phyloP scores from a whole-genome alignment of 2,888 invertebrate species.

The Sinotaia quadrata region DNA sequence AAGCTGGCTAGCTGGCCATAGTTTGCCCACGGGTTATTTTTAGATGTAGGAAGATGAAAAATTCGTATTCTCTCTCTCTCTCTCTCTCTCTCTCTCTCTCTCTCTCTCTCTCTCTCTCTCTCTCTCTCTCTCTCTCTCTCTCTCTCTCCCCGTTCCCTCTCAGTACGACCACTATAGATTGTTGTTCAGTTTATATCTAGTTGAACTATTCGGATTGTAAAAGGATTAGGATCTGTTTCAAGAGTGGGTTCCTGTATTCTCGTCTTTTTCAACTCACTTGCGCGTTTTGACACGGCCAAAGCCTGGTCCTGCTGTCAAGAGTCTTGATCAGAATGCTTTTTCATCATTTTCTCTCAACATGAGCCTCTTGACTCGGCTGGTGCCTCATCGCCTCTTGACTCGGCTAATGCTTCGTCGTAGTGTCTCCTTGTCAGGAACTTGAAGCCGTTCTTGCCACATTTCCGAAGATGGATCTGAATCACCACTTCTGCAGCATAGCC shows the following conservation, averaged over 20 bases:
- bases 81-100: slow-evolving; percentile 12
- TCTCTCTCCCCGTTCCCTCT: background rate
- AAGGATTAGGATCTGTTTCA: background rate
- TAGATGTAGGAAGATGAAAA: too few species aligned
- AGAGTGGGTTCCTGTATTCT: background rate
- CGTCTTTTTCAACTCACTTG: too few species aligned
- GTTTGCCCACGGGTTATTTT: too few species aligned
- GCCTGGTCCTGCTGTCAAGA: too few species aligned
- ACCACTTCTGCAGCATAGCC: slow-evolving; percentile 23
- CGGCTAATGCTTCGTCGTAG: background rate
- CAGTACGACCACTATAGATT: background rate
- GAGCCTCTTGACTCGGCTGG: too few species aligned
- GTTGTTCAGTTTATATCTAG: background rate
- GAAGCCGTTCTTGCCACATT: too few species aligned
- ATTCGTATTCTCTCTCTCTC: too few species aligned
- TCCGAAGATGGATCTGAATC: slow-evolving; percentile 13
- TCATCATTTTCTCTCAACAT: too few species aligned
- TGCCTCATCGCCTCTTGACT: background rate
- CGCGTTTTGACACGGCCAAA: too few species aligned
- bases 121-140: slow-evolving; percentile 16
- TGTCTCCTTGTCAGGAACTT: too few species aligned
- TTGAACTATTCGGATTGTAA: background rate
- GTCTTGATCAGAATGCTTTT: too few species aligned
- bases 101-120: slow-evolving; percentile 25
- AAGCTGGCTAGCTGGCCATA: too few species aligned